phyloP scores from a whole-genome alignment of 2,113 vertebrate species.

The Thomomys bottae region DNA sequence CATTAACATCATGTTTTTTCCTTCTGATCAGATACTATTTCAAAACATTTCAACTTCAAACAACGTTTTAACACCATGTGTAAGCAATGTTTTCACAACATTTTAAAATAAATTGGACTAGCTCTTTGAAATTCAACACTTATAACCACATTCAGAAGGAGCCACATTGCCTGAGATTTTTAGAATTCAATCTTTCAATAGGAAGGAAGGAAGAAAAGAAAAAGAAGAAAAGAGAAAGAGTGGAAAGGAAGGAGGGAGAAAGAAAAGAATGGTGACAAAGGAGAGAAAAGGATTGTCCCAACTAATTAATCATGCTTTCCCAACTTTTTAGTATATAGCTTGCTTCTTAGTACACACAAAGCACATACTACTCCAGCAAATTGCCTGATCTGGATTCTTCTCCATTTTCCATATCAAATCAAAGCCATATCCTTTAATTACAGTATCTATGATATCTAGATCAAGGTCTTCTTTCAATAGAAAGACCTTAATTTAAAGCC shows the following conservation, averaged over 20 bases:
- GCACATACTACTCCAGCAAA: background rate
- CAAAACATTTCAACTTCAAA: constrained; percentile 59
- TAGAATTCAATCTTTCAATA: constrained; percentile 14
- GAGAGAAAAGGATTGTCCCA: background rate
- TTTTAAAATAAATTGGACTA: constrained; percentile 25
- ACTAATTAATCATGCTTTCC: background rate
- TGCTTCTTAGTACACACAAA: background rate
- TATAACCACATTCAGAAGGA: constrained; percentile 43
- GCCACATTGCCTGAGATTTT: background rate
- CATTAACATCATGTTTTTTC: constrained; percentile 46
- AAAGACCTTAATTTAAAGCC: background rate
- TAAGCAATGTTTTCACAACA: constrained; percentile 33
- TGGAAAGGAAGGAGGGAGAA: background rate
- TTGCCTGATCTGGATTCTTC: background rate
- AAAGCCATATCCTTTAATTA: background rate
- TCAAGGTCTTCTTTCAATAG: constrained; percentile 11
- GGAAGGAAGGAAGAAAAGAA: background rate
- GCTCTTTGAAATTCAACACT: constrained; percentile 46
- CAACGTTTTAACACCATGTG: constrained; percentile 25
- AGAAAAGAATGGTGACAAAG: background rate
- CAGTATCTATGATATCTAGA: background rate
- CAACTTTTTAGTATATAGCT: background rate
- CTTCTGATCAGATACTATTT: constrained; percentile 44
- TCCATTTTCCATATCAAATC: background rate
- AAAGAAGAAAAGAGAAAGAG: no score